Percentiles rank a stretch among this genome's conserved stretches.
Evolutionary conservation across 2,113 vertebrate species (phyloP).

Genomic region (Aptenodytes forsteri): DNA sequence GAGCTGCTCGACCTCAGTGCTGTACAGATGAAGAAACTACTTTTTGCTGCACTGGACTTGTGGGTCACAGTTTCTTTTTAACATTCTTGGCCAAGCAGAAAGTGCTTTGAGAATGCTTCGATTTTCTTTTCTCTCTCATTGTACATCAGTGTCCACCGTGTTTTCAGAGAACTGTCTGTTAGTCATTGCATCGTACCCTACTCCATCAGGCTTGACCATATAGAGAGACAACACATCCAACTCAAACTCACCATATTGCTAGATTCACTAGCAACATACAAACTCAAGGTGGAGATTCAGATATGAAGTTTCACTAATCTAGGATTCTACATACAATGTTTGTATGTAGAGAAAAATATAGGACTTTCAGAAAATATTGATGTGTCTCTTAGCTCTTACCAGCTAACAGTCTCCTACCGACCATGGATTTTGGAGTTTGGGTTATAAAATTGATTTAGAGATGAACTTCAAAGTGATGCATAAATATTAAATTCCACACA

Average conservation of each 20-base stretch:
- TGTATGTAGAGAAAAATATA: background rate
- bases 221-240: background rate
- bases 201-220: background rate
- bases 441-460: background rate
- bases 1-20: background rate
- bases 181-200: background rate
- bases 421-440: background rate
- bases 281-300: background rate
- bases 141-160: background rate
- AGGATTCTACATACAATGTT: background rate
- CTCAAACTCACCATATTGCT: background rate
- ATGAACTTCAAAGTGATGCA: background rate
- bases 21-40: background rate
- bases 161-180: background rate
- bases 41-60: background rate
- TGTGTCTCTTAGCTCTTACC: background rate
- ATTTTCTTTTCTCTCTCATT: background rate
- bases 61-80: background rate
- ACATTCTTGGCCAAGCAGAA: background rate
- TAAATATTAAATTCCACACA: conserved; percentile 7
- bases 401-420: background rate
- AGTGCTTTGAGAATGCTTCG: background rate
- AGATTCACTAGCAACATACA: background rate
- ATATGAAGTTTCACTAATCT: background rate
- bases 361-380: background rate